Conservation (phyloP, 2,797 vertebrate genomes). For the Melanotaenia nigrans region DNA sequence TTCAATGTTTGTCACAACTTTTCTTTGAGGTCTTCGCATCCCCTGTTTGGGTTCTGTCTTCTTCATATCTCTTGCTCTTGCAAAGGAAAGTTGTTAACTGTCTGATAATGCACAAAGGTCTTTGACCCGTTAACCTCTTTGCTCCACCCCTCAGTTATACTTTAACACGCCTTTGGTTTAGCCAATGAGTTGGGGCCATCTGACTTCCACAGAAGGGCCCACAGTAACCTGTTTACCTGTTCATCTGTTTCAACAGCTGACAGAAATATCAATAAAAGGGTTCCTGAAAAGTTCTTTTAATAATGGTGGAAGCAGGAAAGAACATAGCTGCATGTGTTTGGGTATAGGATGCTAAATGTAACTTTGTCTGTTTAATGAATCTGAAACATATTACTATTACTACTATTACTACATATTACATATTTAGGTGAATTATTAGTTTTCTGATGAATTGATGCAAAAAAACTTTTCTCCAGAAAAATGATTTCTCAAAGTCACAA, state of each 20-base stretch:
- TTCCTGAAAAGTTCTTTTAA: constrained; percentile 9
- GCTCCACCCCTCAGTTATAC: not conserved
- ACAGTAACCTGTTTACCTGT: constrained; percentile 19
- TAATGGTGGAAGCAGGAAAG: too few species aligned
- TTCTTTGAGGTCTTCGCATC: not conserved
- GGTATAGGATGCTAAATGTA: too few species aligned
- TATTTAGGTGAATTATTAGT: not conserved
- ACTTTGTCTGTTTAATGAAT: too few species aligned
- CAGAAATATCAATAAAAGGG: constrained; percentile 47
- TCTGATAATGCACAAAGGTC: constrained; percentile 37
- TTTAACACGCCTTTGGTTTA: constrained; percentile 58
- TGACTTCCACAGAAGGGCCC: not conserved
- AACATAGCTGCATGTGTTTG: not conserved
- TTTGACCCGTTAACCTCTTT: constrained; percentile 30
- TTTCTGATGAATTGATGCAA: not conserved
- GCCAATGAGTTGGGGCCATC: constrained; percentile 60
- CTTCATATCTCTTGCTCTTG: constrained; percentile 17
- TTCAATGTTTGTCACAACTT: constrained; percentile 7
- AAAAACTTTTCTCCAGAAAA: too few species aligned
- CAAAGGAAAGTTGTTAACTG: constrained; percentile 17
- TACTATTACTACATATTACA: not conserved
- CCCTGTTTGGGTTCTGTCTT: constrained; percentile 46
- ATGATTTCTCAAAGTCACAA: not conserved
- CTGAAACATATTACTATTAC: not conserved
- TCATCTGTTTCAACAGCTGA: constrained; percentile 18